Percentiles rank a stretch among this genome's conserved stretches.
These are phyloP conservation scores for Aquatica leii DNA, from an alignment of 2,888 invertebrate species.

Conservation along the genomic window DNA sequence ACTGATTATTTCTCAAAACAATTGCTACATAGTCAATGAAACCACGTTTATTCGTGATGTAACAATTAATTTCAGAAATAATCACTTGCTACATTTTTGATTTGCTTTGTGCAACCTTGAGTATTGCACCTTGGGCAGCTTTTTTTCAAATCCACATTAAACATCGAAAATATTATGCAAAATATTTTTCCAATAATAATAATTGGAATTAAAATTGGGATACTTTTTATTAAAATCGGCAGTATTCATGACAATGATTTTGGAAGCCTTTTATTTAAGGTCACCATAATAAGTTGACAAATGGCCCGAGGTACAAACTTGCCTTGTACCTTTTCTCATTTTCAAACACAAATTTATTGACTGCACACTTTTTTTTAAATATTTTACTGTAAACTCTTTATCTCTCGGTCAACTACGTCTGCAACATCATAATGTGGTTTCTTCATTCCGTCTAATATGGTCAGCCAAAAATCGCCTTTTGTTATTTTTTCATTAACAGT, in stretches of 20 bases:
- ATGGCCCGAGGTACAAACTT: too few relatives aligned
- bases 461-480: background rate
- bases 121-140: background rate
- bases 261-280: background rate
- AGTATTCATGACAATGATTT: background rate
- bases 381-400: background rate
- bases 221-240: background rate
- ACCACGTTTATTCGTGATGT: too few relatives aligned
- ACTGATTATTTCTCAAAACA: too few relatives aligned
- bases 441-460: background rate
- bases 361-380: background rate
- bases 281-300: background rate
- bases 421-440: background rate
- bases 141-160: background rate
- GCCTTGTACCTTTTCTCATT: background rate
- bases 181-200: background rate
- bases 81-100: too few relatives aligned
- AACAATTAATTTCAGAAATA: too few relatives aligned
- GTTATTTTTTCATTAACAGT: too few relatives aligned
- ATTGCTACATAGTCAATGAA: too few relatives aligned
- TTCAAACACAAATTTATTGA: too few relatives aligned
- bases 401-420: background rate
- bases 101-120: too few relatives aligned
- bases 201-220: background rate
- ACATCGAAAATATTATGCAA: too few relatives aligned